Conservation (phyloP, 2,797 vertebrate genomes). For the Ctenopoma multispine region DNA sequence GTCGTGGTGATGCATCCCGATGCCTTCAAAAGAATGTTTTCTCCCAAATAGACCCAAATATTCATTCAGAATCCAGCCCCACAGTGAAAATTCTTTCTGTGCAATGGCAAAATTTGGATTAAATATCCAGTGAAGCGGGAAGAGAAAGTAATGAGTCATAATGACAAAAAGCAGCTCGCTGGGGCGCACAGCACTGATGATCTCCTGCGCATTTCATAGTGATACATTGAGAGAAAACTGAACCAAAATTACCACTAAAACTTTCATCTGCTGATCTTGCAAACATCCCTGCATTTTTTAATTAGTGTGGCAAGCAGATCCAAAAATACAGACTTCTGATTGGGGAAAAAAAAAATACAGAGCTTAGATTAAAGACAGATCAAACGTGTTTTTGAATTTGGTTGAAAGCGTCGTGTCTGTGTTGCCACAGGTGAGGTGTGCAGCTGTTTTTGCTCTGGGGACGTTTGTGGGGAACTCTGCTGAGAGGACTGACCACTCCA, state of each 20-base stretch:
- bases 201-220: conserved; percentile 11
- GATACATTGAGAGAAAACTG: conserved; percentile 19
- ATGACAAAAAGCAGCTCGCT: conserved; percentile 22
- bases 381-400: no score
- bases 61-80: conserved; percentile 35
- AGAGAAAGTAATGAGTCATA: conserved; percentile 41
- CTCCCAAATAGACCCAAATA: conserved; percentile 19
- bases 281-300: conserved; percentile 5
- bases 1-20: conserved; percentile 13
- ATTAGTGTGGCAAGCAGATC: background rate
- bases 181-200: conserved; percentile 22
- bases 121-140: conserved; percentile 41
- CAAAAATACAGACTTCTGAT: background rate
- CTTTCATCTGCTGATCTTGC: conserved; percentile 6
- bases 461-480: conserved; percentile 97
- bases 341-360: no score
- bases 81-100: conserved; percentile 26
- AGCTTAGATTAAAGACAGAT: background rate
- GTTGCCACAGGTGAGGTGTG: conserved; percentile 90
- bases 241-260: conserved; percentile 16
- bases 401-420: background rate
- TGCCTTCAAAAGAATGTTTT: background rate
- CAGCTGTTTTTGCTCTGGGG: conserved; percentile 94
- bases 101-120: conserved; percentile 36
- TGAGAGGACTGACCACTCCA: conserved; percentile 96